Conservation (phyloP, 2,888 invertebrate genomes). For the Ichneumoninae sp. region DNA sequence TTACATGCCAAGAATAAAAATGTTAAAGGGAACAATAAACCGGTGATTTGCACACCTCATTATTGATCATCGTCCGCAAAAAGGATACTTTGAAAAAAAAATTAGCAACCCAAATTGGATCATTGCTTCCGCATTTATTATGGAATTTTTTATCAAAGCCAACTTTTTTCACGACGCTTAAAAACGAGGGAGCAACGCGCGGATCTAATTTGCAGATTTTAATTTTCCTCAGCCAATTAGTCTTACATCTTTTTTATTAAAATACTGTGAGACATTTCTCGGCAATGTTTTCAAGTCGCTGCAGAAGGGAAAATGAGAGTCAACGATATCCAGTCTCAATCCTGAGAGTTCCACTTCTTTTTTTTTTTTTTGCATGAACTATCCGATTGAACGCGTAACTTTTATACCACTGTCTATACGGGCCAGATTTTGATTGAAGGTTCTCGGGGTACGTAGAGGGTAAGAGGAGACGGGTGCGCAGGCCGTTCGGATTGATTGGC, state of each 20-base stretch:
- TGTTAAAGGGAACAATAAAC: not conserved
- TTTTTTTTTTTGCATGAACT: slow-evolving; percentile 41
- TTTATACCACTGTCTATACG: slow-evolving; percentile 23
- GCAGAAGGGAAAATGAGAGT: slow-evolving; percentile 3
- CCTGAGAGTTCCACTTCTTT: slow-evolving; percentile 26
- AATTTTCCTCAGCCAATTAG: not conserved
- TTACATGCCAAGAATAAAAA: not conserved
- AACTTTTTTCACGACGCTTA: not conserved
- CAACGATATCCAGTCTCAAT: slow-evolving; percentile 34
- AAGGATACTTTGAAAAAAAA: not conserved
- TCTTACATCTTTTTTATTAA: not conserved
- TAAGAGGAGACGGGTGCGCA: slow-evolving; percentile 6
- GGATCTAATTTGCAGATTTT: too few relatives aligned
- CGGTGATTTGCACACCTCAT: not conserved
- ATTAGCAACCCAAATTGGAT: too few relatives aligned
- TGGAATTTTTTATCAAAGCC: not conserved
- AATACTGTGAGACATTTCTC: not conserved
- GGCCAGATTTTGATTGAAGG: slow-evolving; percentile 40
- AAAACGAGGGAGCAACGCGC: too few relatives aligned
- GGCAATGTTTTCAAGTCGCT: not conserved
- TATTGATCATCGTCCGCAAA: not conserved
- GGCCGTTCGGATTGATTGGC: slow-evolving; percentile 50
- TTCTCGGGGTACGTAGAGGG: slow-evolving; percentile 3
- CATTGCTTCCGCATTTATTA: not conserved
- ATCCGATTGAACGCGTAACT: slow-evolving; percentile 24